Conservation (phyloP, 2,113 vertebrate genomes). For the Paramisgurnus dabryanus region DNA sequence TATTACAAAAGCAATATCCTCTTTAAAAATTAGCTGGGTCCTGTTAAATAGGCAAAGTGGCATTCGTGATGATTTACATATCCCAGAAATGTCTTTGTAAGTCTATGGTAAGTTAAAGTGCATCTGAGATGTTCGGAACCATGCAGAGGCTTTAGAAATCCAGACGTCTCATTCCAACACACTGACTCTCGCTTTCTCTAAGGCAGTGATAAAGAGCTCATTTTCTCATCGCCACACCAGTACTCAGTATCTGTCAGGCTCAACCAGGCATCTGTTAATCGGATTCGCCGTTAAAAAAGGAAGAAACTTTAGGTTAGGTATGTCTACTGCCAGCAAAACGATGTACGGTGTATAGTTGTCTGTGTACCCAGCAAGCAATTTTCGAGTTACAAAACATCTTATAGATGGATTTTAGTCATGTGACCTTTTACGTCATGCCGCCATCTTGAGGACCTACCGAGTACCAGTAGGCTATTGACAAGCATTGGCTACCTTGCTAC, state of each 20-base stretch:
- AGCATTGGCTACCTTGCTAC: too few species aligned
- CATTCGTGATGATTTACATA: constrained; percentile 14
- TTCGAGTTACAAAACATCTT: too few species aligned
- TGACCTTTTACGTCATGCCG: too few species aligned
- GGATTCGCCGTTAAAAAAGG: constrained; percentile 62
- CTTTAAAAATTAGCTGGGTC: constrained; percentile 1
- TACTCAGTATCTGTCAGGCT: constrained; percentile 67
- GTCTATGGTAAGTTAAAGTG: not conserved
- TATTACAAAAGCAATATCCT: constrained; percentile 21
- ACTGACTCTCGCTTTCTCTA: constrained; percentile 49
- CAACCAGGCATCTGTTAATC: constrained; percentile 66
- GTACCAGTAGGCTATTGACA: too few species aligned
- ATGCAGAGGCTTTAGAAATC: constrained; percentile 6
- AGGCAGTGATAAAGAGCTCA: constrained; percentile 63
- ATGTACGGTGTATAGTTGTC: too few species aligned
- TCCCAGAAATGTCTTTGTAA: not conserved
- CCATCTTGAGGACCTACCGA: too few species aligned
- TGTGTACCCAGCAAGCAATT: too few species aligned
- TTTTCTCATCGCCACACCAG: constrained; percentile 59
- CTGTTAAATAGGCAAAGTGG: not conserved
- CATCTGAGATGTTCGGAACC: not conserved
- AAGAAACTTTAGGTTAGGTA: constrained; percentile 37
- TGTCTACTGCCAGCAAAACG: not conserved
- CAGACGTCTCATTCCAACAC: constrained; percentile 5
- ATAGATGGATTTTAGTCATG: too few species aligned